Percentiles rank a stretch among this genome's conserved stretches.
phyloP scores from a whole-genome alignment of 2,797 vertebrate species.

The Enteromius thamalakanensis region DNA sequence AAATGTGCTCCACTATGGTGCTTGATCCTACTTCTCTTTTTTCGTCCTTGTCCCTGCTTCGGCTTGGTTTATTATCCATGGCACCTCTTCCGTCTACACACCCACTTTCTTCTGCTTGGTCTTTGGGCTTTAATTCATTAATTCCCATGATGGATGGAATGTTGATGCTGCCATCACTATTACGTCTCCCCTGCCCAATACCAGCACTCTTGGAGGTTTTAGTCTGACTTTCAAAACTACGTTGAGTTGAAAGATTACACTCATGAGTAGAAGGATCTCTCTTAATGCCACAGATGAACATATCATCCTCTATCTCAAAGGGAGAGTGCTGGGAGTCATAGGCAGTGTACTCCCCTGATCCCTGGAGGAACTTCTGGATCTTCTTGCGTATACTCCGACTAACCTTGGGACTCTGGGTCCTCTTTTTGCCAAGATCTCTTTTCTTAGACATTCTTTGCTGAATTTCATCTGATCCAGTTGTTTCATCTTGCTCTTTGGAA shows the following conservation, averaged over 20 bases:
- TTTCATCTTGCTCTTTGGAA: conserved; percentile 77
- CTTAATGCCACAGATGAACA: conserved; percentile 73
- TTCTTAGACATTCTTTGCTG: conserved; percentile 71
- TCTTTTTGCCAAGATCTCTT: conserved; percentile 74
- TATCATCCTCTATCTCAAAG: conserved; percentile 71
- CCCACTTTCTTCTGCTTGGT: conserved; percentile 53
- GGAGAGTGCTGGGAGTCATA: conserved; percentile 70
- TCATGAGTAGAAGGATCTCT: conserved; percentile 64
- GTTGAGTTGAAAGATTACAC: conserved; percentile 40
- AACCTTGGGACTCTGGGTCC: conserved; percentile 73
- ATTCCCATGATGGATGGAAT: conserved; percentile 49
- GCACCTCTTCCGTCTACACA: conserved; percentile 58
- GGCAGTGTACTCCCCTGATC: conserved; percentile 71
- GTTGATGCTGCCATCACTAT: conserved; percentile 66
- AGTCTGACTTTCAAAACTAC: conserved; percentile 46
- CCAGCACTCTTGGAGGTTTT: conserved; percentile 43
- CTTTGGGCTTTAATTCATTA: conserved; percentile 38
- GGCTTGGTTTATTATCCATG: conserved; percentile 63
- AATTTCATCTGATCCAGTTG: conserved; percentile 67
- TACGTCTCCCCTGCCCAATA: conserved; percentile 66
- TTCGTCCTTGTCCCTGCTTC: conserved; percentile 53
- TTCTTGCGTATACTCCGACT: conserved; percentile 71
- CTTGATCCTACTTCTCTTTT: conserved; percentile 68
- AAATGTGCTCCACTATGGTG: conserved; percentile 79
- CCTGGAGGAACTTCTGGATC: conserved; percentile 81